Percentiles rank a stretch among this genome's conserved stretches.
Evolutionary conservation across 2,797 vertebrate species (phyloP).

Genomic region (Cryptoprocta ferox): DNA sequence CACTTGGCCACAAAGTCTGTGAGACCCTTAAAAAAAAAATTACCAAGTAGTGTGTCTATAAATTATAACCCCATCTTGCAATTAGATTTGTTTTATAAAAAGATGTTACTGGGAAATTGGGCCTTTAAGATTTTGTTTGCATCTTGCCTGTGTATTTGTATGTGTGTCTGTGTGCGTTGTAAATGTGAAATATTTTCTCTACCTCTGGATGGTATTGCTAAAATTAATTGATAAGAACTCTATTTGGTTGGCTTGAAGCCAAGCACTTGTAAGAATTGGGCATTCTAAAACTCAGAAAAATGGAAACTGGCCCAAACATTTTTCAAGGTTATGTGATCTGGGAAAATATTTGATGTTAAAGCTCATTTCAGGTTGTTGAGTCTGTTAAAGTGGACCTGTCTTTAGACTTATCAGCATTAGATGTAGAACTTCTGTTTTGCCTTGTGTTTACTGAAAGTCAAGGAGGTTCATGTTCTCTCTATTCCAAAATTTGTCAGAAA

Average conservation of each 20-base stretch:
- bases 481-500: neutral
- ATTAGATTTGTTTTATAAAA: neutral
- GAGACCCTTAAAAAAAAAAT: neutral
- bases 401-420: neutral
- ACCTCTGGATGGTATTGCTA: neutral
- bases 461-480: neutral
- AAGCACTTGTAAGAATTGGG: neutral
- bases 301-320: neutral
- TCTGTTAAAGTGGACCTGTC: neutral
- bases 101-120: neutral
- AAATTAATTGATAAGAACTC: neutral
- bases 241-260: neutral
- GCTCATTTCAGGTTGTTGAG: neutral
- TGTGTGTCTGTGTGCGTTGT: accelerated
- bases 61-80: neutral
- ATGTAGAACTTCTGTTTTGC: neutral
- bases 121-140: neutral
- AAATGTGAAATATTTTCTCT: neutral
- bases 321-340: neutral
- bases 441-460: neutral
- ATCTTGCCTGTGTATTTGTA: neutral
- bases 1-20: neutral
- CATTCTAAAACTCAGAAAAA: neutral
- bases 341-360: neutral
- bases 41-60: neutral